Evolutionary conservation across 2,113 vertebrate species (phyloP), one percentile per base, ranked within the genome.

Genomic region (Poecilia latipinna): DNA sequence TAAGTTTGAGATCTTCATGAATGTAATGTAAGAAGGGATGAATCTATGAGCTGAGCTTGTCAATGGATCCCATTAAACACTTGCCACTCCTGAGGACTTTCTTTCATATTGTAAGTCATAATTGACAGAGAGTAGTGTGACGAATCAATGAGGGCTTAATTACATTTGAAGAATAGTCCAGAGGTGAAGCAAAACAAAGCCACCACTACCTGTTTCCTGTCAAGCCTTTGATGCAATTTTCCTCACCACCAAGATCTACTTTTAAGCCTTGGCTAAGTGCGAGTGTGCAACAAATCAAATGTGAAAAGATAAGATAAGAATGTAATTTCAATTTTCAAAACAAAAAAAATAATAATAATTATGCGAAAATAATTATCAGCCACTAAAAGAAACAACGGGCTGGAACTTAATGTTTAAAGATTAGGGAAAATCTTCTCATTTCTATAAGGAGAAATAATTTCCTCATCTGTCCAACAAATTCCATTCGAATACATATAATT

Each of bases 81-180:
- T 82, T 83, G 70, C 83, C 86, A 84, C 82, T 87, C 69, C 39
- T 31, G 42, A 72, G 84, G 83, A 78, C 86, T 86, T 86, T 90
- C 72, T 88, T 91, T 89, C 84, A 83, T 85, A 75, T 77, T 87
- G 77, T 79, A 82, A 88, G 82, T 76, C 86, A 86, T 82, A 90
- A 89, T 92, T 87, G 86, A 87, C 88, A 83, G 75, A 87, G 79
- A 77, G 63, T 79, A 37, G 78, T 86, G 70, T 60, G 69, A 75
- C 75, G 75, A 93, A 92, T 92, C 89, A 90, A 89, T 90, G 80
- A 82, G 68, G 80, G 78, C 82, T 91, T 92, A 92, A 93, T 93
- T 89, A 87, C 85, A 89, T 89, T 77, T 89, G 79, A 72, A 80
- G 85, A 72, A 83, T 24, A 48, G 81, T 87, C 82, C 83, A 87